phyloP scores from a whole-genome alignment of 2,888 invertebrate species.

The Tortricodes alternella region DNA sequence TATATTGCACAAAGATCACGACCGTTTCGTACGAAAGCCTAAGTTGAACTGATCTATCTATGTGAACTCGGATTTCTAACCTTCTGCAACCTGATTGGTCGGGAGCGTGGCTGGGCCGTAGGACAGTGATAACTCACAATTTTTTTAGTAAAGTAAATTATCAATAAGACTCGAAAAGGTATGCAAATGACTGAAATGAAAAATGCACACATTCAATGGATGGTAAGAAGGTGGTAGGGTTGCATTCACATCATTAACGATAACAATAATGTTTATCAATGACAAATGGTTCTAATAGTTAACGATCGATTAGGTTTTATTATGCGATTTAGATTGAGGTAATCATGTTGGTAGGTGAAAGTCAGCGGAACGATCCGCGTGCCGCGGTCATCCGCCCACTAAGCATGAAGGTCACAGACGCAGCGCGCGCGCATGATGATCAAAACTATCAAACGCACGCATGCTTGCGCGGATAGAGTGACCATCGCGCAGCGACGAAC shows the following conservation, averaged over 20 bases:
- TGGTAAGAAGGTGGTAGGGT: slow-evolving; percentile 12
- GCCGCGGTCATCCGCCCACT: slow-evolving; percentile 65
- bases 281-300: not conserved
- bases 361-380: slow-evolving; percentile 53
- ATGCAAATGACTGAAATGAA: slow-evolving; percentile 19
- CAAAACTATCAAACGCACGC: slow-evolving; percentile 19
- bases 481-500: too few relatives aligned
- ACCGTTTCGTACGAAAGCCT: too few relatives aligned
- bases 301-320: slow-evolving; percentile 10
- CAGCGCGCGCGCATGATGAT: slow-evolving; percentile 31
- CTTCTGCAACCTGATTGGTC: too few relatives aligned
- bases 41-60: too few relatives aligned
- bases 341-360: slow-evolving; percentile 65
- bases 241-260: slow-evolving; percentile 16
- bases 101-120: too few relatives aligned
- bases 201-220: slow-evolving; percentile 26
- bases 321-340: slow-evolving; percentile 41
- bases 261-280: not conserved
- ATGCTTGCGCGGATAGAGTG: too few relatives aligned
- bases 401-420: slow-evolving; percentile 69
- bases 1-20: too few relatives aligned
- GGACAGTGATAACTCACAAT: too few relatives aligned
- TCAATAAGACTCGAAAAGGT: not conserved
- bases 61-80: too few relatives aligned
- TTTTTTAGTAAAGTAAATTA: too few relatives aligned